Percentiles rank a stretch among this genome's conserved stretches.
These are phyloP conservation scores for Hydropotes inermis DNA, from an alignment of 2,113 vertebrate genomes.

Conservation along the genomic window DNA sequence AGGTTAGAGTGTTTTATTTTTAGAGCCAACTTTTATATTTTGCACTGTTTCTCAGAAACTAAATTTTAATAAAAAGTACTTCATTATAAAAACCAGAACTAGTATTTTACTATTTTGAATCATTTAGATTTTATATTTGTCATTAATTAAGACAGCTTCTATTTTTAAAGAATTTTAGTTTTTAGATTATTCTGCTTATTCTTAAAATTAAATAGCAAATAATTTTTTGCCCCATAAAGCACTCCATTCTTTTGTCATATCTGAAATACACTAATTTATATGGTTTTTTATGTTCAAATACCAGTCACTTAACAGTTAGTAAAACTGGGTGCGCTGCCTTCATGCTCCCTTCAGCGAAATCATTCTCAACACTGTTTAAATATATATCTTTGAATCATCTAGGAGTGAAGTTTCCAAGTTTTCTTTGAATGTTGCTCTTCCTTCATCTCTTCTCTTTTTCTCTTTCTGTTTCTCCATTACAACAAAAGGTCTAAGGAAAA, in stretches of 20 bases:
- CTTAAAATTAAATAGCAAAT: background rate
- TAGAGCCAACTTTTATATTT: conserved; percentile 53
- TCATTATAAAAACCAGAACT: conserved; percentile 20
- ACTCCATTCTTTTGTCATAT: background rate
- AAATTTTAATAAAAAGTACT: conserved; percentile 9
- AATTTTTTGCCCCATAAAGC: background rate
- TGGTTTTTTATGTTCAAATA: background rate
- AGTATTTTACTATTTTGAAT: background rate
- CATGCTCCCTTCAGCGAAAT: background rate
- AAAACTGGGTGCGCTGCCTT: background rate
- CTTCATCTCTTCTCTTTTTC: background rate
- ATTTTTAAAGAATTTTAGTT: conserved; percentile 16
- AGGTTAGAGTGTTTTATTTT: conserved; percentile 64
- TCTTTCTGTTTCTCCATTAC: conserved; percentile 44
- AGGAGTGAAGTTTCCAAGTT: background rate
- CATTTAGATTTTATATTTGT: background rate
- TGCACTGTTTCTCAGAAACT: conserved; percentile 37
- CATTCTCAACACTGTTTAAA: background rate
- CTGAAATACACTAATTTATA: conserved; percentile 12
- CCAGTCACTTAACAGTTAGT: background rate
- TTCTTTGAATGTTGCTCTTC: conserved; percentile 12
- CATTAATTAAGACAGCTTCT: conserved; percentile 13
- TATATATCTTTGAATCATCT: background rate
- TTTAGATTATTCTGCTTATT: conserved; percentile 5
- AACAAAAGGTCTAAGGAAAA: conserved; percentile 38